phyloP scores from a whole-genome alignment of 2,113 vertebrate genomes.

The Rhagologus leucostigma region DNA sequence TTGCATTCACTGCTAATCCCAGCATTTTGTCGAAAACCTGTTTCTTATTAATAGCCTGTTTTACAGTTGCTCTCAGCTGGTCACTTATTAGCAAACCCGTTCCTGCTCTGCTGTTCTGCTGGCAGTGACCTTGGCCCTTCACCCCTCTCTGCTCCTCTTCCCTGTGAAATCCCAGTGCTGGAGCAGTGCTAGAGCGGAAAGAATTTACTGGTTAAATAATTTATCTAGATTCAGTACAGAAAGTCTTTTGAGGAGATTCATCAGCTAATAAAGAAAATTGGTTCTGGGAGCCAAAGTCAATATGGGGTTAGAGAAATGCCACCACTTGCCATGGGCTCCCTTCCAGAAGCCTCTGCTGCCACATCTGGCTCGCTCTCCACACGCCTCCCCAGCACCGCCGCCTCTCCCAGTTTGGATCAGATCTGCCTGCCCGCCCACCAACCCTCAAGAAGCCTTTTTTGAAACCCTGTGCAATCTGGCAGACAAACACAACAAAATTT shows the following conservation, averaged over 20 bases:
- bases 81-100: not conserved
- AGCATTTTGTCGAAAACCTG: not conserved
- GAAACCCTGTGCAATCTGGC: not conserved
- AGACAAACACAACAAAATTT: not conserved
- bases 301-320: conserved; percentile 44
- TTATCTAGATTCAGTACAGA: conserved; percentile 64
- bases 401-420: not conserved
- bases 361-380: not conserved
- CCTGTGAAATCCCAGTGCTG: conserved; percentile 3
- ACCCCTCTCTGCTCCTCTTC: not conserved
- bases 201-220: conserved; percentile 71
- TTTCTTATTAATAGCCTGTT: not conserved
- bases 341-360: not conserved
- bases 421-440: not conserved
- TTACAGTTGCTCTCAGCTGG: not conserved
- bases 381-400: fast-evolving
- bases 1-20: not conserved
- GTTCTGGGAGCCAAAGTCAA: conserved; percentile 69
- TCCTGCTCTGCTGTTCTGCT: not conserved
- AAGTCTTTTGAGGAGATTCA: conserved; percentile 68
- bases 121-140: conserved; percentile 45
- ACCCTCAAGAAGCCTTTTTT: not conserved
- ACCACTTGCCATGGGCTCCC: not conserved
- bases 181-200: conserved; percentile 34
- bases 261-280: conserved; percentile 79